Base-by-base conservation (phyloP, 2,888 invertebrate species). In the Cryptus viduatorius region DNA sequence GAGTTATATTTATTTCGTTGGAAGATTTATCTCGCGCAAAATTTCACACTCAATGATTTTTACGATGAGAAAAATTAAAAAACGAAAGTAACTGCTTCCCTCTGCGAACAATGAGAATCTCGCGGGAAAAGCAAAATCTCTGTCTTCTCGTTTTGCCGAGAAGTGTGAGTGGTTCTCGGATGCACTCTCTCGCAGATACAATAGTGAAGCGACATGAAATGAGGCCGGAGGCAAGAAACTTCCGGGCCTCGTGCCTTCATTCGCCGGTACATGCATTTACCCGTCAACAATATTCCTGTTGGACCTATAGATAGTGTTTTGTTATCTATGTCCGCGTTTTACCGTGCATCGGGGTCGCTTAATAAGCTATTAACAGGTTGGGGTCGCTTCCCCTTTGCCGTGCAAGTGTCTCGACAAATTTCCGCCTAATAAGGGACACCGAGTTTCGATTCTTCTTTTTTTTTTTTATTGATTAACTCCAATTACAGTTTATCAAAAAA, bases 11-110 rank as follows among this genome's bases (percentile, higher is more conserved):
- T 64, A 1, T 37, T 14, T 10, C 42, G 16, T 65, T 16, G n/a
- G n/a, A 16, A 42, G 42, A 37, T 65, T 65, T 37, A 76, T 76
- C 75, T 76, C 64, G 48, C 7, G 19, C 19, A 16, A 50, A 65
- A 37, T 65, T 76, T 76, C 75, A 65, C 75, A 65, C 75, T 42
- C 31, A 65, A 65, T 65, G 75, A 65, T 76, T 76, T 71, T 65
- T 64, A 37, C 65, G n/a, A 24, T 37, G 65, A 50, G 24, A 65
- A 24, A 59, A 59, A 3, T 0, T 31, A 59, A 29, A 31, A 59
- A 12, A 8, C 14, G 12, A 59, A 56, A 56, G 12, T 61, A 61
- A 73, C 48, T 31, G 72, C 46, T 73, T 75, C 64, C 61, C 61
- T 64, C 61, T 4, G 64, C 46, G 64, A 31, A 64, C 53, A 48